Evolutionary conservation across 1,140 invertebrate species (phyloP).

Genomic region (Neotoxoptera formosana): DNA sequence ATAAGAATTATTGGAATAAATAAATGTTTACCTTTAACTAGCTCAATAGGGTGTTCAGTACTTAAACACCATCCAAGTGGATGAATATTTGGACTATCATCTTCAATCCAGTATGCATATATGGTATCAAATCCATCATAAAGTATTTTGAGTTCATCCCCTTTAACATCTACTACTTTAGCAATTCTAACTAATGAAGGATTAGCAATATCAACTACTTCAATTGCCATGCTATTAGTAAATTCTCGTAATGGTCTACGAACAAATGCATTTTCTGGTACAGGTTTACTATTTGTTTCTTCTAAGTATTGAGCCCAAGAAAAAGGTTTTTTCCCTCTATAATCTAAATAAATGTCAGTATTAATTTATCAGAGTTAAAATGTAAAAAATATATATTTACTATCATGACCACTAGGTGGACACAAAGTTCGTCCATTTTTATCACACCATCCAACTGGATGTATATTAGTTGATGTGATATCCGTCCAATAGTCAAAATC

Average conservation of each 20-base stretch:
- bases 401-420: slow-evolving; percentile 80
- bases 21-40: slow-evolving; percentile 73
- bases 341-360: slow-evolving; percentile 67
- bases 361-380: background rate
- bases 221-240: slow-evolving; percentile 77
- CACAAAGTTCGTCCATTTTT: slow-evolving; percentile 81
- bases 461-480: slow-evolving; percentile 88
- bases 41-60: slow-evolving; percentile 85
- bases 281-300: slow-evolving; percentile 77
- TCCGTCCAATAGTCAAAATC: slow-evolving; percentile 95
- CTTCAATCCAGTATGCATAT: slow-evolving; percentile 89
- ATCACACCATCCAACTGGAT: slow-evolving; percentile 92
- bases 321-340: slow-evolving; percentile 74
- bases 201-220: slow-evolving; percentile 88
- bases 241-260: slow-evolving; percentile 75
- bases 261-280: slow-evolving; percentile 85
- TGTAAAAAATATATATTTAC: slow-evolving; percentile 1
- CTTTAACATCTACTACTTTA: slow-evolving; percentile 79
- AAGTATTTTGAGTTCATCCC: slow-evolving; percentile 81
- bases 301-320: slow-evolving; percentile 84
- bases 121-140: slow-evolving; percentile 91
- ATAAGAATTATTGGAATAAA: background rate
- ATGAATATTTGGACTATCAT: slow-evolving; percentile 90
- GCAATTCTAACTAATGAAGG: slow-evolving; percentile 85
- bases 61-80: slow-evolving; percentile 89